phyloP scores from a whole-genome alignment of 2,797 vertebrate species.

The Orestias chungarensis region DNA sequence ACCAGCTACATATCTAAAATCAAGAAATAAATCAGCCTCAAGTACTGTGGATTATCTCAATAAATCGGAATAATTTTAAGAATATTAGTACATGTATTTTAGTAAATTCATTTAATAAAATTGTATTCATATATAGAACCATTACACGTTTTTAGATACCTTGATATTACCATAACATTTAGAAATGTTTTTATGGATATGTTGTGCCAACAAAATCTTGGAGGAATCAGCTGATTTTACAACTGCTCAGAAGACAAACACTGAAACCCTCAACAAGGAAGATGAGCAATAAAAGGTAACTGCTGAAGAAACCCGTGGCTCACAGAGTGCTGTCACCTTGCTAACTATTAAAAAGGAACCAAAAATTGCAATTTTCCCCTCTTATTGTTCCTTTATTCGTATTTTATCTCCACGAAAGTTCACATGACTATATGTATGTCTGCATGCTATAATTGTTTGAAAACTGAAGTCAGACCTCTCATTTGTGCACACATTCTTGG shows the following conservation, averaged over 20 bases:
- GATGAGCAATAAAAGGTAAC: not conserved
- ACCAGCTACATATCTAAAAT: conserved; percentile 53
- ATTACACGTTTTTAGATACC: too few species aligned
- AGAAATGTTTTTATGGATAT: not conserved
- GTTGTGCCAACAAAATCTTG: not conserved
- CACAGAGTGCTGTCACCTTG: not conserved
- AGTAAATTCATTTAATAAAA: not conserved
- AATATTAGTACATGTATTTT: not conserved
- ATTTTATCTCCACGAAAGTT: not conserved
- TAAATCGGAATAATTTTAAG: not conserved
- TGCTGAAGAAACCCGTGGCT: not conserved
- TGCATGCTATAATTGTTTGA: not conserved
- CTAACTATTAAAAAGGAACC: not conserved
- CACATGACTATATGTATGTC: not conserved
- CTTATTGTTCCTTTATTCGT: not conserved
- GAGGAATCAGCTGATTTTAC: not conserved
- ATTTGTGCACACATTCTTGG: not conserved
- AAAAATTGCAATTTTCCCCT: not conserved
- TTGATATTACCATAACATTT: too few species aligned
- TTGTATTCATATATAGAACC: not conserved
- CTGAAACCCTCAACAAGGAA: not conserved
- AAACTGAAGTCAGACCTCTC: not conserved
- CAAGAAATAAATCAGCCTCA: conserved; percentile 28
- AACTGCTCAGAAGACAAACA: not conserved
- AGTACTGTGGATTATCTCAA: not conserved